These are phyloP conservation scores for Notarius quadriscutis DNA, from an alignment of 2,113 vertebrate genomes.

Conservation along the genomic window DNA sequence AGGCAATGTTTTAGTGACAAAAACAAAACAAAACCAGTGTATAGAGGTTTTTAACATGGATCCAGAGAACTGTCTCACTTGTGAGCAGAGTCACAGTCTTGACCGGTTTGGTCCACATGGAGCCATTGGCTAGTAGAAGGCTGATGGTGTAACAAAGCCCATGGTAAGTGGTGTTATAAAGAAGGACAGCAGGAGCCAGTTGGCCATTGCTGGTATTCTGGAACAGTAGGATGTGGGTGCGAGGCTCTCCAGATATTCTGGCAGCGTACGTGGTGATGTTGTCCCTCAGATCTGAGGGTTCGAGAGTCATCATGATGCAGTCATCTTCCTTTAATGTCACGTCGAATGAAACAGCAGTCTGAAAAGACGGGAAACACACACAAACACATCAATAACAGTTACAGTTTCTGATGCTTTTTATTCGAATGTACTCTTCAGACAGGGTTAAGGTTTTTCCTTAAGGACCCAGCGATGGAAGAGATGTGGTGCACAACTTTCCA, in stretches of 20 bases:
- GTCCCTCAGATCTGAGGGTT: conserved; percentile 79
- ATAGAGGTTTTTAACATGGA: background rate
- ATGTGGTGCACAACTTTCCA: background rate
- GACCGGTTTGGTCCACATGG: conserved; percentile 76
- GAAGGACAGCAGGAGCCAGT: conserved; percentile 74
- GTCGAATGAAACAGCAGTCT: conserved; percentile 77
- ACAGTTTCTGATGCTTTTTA: background rate
- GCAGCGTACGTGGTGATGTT: conserved; percentile 81
- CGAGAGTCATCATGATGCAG: conserved; percentile 76
- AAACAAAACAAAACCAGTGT: background rate
- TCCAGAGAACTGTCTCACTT: conserved; percentile 76
- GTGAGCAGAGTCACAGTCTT: conserved; percentile 84
- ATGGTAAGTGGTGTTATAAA: conserved; percentile 85
- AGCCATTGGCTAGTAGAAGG: conserved; percentile 77
- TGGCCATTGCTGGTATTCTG: conserved; percentile 56
- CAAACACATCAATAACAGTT: background rate
- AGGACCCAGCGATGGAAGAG: no score
- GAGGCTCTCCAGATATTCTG: conserved; percentile 87
- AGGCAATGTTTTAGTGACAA: background rate
- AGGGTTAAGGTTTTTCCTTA: background rate
- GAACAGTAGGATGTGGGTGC: conserved; percentile 74
- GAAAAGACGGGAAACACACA: conserved; percentile 49
- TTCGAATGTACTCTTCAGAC: no score
- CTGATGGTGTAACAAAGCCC: conserved; percentile 88
- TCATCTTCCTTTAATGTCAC: conserved; percentile 78